These are phyloP conservation scores for Cataglyphis altisquamis DNA, from an alignment of 2,888 invertebrate species.

Conservation along the genomic window DNA sequence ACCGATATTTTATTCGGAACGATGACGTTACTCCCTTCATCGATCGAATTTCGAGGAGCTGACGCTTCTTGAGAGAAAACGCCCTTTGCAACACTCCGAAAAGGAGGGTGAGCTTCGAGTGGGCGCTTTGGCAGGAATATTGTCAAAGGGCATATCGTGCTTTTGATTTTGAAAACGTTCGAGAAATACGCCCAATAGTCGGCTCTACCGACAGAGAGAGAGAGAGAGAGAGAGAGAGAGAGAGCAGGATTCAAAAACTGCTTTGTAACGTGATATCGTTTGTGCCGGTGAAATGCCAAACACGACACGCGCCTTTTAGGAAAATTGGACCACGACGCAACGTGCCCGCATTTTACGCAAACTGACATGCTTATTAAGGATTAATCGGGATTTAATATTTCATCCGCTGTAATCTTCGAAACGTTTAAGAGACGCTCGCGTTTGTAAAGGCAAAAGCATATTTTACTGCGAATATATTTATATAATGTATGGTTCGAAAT, in stretches of 20 bases:
- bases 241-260: conserved; percentile 62
- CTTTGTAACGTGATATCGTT: conserved; percentile 71
- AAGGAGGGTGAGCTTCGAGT: conserved; percentile 34
- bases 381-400: conserved; percentile 28
- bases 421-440: not conserved
- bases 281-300: not conserved
- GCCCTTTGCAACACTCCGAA: conserved; percentile 29
- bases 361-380: conserved; percentile 38
- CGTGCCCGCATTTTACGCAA: conserved; percentile 30
- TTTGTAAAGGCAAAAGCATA: not conserved
- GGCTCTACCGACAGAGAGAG: conserved; percentile 43
- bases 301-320: conserved; percentile 32
- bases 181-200: conserved; percentile 32
- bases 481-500: not conserved
- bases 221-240: not conserved
- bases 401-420: conserved; percentile 1
- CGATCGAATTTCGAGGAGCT: conserved; percentile 33
- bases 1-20: conserved; percentile 9
- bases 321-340: conserved; percentile 42
- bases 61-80: conserved; percentile 29
- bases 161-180: conserved; percentile 46
- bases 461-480: not conserved
- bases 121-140: conserved; percentile 27
- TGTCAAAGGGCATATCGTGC: conserved; percentile 37
- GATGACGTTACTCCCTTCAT: conserved; percentile 37